These are phyloP conservation scores for Amphiprion percula DNA, from an alignment of 2,113 vertebrate species.

Conservation along the genomic window DNA sequence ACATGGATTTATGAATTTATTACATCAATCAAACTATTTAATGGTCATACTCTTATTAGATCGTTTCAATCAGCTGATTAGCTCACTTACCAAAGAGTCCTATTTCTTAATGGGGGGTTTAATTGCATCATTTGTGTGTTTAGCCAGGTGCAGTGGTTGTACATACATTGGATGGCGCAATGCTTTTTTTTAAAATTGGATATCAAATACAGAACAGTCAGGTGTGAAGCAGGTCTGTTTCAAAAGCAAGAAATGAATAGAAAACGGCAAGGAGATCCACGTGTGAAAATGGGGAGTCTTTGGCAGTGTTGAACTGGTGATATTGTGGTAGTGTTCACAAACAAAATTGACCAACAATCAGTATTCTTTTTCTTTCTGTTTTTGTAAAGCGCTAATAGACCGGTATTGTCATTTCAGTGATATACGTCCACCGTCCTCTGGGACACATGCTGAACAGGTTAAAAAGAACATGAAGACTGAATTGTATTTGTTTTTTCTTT, in stretches of 20 bases:
- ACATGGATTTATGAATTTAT: slow-evolving; percentile 18
- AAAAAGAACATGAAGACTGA: neutral
- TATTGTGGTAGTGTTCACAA: too few species aligned
- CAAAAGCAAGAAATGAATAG: too few species aligned
- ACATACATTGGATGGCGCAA: neutral
- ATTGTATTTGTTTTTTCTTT: too few species aligned
- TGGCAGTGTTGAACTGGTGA: neutral
- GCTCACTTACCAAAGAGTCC: slow-evolving; percentile 39
- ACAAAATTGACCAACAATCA: too few species aligned
- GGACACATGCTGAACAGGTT: slow-evolving; percentile 1
- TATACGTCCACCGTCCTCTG: neutral
- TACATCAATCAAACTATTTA: neutral
- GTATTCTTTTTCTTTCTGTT: too few species aligned
- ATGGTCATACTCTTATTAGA: too few species aligned
- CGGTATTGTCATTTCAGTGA: too few species aligned
- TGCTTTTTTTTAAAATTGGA: neutral
- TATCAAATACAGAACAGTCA: too few species aligned
- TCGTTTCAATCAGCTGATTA: slow-evolving; percentile 23
- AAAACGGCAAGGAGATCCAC: too few species aligned
- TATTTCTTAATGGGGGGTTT: slow-evolving; percentile 19
- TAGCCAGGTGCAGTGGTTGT: neutral
- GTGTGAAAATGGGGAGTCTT: neutral
- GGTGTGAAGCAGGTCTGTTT: neutral
- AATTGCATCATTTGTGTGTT: neutral
- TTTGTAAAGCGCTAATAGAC: too few species aligned